A percentile compares a stretch with the other conserved stretches of the same genome.
phyloP scores from a whole-genome alignment of 1,140 invertebrate species.

The Brachionus manjavacas region DNA sequence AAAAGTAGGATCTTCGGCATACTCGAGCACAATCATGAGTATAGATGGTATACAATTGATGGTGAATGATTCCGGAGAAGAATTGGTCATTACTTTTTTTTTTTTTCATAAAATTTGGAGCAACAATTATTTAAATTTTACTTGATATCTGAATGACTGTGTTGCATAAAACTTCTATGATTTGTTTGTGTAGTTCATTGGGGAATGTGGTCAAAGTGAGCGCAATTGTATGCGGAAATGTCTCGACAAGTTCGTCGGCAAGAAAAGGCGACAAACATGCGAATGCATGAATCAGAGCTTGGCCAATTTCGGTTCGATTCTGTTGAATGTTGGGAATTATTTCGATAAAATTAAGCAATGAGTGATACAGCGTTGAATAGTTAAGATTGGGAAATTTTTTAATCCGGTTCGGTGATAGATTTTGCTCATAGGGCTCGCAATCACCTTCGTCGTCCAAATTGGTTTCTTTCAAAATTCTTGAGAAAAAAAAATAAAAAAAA shows the following conservation, averaged over 20 bases:
- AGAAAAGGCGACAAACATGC: conserved; percentile 89
- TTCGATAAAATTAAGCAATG: conserved; percentile 59
- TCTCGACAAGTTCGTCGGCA: conserved; percentile 89
- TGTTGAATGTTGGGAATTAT: conserved; percentile 56
- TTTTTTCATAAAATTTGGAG: neutral
- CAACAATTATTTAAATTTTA: conserved; percentile 55
- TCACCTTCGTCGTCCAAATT: conserved; percentile 65
- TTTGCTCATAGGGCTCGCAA: conserved; percentile 66
- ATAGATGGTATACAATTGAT: conserved; percentile 83
- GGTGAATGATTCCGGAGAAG: conserved; percentile 64
- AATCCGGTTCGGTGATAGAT: conserved; percentile 62
- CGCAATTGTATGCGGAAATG: conserved; percentile 85
- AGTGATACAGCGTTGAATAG: conserved; percentile 79
- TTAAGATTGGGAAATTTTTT: conserved; percentile 86
- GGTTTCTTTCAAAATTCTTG: conserved; percentile 24
- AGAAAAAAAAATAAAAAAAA: neutral
- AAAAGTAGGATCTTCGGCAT: conserved; percentile 71
- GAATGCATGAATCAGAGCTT: conserved; percentile 79
- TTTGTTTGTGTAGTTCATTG: conserved; percentile 80
- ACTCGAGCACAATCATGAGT: conserved; percentile 94
- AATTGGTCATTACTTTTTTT: neutral
- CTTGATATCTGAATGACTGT: conserved; percentile 93
- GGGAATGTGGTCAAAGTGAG: conserved; percentile 87
- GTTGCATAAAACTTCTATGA: conserved; percentile 88
- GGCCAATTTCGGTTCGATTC: conserved; percentile 59